These are phyloP conservation scores for Limosa lapponica DNA, from an alignment of 2,797 vertebrate species.

Conservation along the genomic window DNA sequence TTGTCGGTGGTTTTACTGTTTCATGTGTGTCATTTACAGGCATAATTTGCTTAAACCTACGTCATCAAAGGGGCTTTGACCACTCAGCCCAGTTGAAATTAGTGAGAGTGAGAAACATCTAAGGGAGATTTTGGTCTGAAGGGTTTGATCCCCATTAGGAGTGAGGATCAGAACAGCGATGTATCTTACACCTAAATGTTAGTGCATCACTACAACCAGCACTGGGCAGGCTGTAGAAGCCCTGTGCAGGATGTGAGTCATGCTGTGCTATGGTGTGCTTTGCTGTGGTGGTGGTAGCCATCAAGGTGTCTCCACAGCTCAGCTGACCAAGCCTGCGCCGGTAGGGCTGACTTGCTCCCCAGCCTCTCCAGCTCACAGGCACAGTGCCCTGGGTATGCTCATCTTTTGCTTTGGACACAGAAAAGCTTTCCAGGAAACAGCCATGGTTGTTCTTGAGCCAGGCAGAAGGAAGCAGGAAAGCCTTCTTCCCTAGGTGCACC, in stretches of 20 bases:
- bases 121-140: not conserved
- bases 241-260: not conserved
- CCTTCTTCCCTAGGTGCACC: rapidly evolving
- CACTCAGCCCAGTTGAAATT: not conserved
- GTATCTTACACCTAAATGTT: not conserved
- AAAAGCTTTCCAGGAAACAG: not conserved
- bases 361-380: not conserved
- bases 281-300: not conserved
- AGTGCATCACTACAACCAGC: not conserved
- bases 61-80: not conserved
- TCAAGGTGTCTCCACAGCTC: not conserved
- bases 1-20: not conserved
- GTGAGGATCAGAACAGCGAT: not conserved
- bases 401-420: not conserved
- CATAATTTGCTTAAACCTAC: not conserved
- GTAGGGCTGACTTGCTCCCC: not conserved
- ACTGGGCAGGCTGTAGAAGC: rapidly evolving
- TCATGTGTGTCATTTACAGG: not conserved
- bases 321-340: not conserved
- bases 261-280: not conserved
- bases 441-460: rapidly evolving
- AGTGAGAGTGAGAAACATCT: not conserved
- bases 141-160: rapidly evolving
- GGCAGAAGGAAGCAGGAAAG: not conserved
- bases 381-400: rapidly evolving